Conservation (phyloP, 2,888 invertebrate species). For the Cosmia trapezina region DNA sequence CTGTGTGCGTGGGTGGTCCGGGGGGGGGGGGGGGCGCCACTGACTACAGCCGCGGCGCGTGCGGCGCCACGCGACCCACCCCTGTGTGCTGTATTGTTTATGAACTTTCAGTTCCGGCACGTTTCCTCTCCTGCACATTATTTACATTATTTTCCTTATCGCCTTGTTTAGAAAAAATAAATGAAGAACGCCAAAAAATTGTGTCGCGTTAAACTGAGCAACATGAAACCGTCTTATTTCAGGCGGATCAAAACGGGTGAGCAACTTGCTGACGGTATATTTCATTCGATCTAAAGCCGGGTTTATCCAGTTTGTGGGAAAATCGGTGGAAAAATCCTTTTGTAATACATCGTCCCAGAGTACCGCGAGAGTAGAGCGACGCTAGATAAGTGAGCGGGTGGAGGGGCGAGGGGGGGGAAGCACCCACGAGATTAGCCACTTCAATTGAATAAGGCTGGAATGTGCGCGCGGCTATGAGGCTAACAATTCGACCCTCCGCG, state of each 20-base stretch:
- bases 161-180: not conserved
- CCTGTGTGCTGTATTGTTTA: too few relatives aligned
- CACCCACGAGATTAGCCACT: slow-evolving; percentile 49
- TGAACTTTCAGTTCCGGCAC: slow-evolving; percentile 12
- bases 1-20: too few relatives aligned
- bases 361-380: slow-evolving; percentile 14
- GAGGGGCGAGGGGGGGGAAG: not conserved
- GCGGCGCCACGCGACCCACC: too few relatives aligned
- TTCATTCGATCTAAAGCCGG: slow-evolving; percentile 56
- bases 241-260: slow-evolving; percentile 22
- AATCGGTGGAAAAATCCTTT: slow-evolving; percentile 60
- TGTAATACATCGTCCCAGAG: slow-evolving; percentile 47
- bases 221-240: slow-evolving; percentile 35
- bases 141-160: slow-evolving; percentile 4
- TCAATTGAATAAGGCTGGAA: slow-evolving; percentile 56
- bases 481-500: slow-evolving; percentile 43
- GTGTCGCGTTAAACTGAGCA: not conserved
- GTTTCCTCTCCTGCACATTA: too few relatives aligned
- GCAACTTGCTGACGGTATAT: slow-evolving; percentile 42
- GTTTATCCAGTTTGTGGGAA: slow-evolving; percentile 53
- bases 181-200: not conserved
- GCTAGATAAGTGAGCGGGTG: slow-evolving; percentile 38
- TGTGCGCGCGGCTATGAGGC: slow-evolving; percentile 36
- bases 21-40: too few relatives aligned
- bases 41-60: too few relatives aligned